Percentiles rank a stretch among this genome's conserved stretches.
Conservation (phyloP, 2,888 invertebrate species). For the Ctena decussata region DNA sequence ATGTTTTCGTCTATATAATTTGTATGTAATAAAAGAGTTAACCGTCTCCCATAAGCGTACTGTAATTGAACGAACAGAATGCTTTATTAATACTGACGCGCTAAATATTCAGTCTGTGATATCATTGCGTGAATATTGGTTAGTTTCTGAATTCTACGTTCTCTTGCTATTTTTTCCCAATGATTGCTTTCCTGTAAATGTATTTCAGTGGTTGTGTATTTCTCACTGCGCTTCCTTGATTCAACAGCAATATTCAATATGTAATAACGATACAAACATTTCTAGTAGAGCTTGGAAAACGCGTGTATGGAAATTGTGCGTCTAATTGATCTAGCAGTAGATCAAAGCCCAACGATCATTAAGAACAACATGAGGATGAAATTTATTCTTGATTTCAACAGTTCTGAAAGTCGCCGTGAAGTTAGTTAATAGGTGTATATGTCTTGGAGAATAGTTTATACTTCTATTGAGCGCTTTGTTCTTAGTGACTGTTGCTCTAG, state of each 20-base stretch:
- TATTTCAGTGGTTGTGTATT: background rate
- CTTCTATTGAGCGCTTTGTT: background rate
- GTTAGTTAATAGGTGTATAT: background rate
- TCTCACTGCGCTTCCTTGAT: background rate
- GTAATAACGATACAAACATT: background rate
- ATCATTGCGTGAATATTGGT: background rate
- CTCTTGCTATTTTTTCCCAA: background rate
- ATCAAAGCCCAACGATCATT: background rate
- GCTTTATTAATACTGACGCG: slow-evolving; percentile 2
- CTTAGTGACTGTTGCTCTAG: background rate
- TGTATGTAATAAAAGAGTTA: slow-evolving; percentile 11
- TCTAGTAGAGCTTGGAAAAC: background rate
- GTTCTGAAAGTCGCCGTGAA: background rate
- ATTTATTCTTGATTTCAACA: background rate
- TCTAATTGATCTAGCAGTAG: background rate
- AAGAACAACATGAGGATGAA: background rate
- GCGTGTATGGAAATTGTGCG: background rate
- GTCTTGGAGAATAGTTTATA: background rate
- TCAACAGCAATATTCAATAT: background rate
- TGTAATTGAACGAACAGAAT: slow-evolving; percentile 13
- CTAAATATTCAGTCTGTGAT: background rate
- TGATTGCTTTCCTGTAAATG: background rate
- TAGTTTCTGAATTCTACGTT: background rate
- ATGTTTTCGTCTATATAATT: slow-evolving; percentile 6
- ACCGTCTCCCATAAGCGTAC: background rate